These are phyloP conservation scores for Rhincodon typus DNA, from an alignment of 2,797 vertebrate species.

Conservation along the genomic window DNA sequence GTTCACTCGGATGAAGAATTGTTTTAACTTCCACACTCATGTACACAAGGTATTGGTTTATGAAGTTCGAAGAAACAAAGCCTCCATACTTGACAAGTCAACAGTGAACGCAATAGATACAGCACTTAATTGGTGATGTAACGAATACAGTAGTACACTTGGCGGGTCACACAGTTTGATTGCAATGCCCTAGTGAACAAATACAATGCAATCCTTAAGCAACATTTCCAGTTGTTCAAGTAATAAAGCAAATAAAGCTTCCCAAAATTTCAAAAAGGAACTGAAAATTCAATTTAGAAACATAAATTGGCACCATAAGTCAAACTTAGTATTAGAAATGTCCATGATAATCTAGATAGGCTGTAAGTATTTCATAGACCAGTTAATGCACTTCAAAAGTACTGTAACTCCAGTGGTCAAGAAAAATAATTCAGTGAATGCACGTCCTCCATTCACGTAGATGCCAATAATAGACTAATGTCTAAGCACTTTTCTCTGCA, in stretches of 20 bases:
- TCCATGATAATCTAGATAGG: not conserved
- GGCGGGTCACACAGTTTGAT: not conserved
- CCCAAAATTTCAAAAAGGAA: not conserved
- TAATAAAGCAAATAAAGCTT: not conserved
- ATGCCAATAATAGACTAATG: not conserved
- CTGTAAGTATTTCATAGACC: too few relatives aligned
- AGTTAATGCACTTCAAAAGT: too few relatives aligned
- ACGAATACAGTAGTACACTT: not conserved
- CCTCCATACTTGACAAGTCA: not conserved
- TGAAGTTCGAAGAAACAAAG: not conserved
- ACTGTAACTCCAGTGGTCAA: too few relatives aligned
- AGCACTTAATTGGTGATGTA: not conserved
- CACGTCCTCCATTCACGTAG: not conserved
- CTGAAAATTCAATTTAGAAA: not conserved
- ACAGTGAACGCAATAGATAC: not conserved
- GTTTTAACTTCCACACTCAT: not conserved
- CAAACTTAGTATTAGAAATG: not conserved
- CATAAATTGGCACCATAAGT: not conserved
- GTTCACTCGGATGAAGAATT: not conserved
- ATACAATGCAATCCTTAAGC: not conserved
- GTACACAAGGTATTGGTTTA: not conserved
- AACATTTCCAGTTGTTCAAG: not conserved
- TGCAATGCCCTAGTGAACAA: not conserved
- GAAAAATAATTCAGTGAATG: too few relatives aligned
- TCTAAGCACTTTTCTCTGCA: not conserved